Percentiles rank a stretch among this genome's conserved stretches.
Conservation (phyloP, 1,140 invertebrate species). For the Diplogasteroides magnus region DNA sequence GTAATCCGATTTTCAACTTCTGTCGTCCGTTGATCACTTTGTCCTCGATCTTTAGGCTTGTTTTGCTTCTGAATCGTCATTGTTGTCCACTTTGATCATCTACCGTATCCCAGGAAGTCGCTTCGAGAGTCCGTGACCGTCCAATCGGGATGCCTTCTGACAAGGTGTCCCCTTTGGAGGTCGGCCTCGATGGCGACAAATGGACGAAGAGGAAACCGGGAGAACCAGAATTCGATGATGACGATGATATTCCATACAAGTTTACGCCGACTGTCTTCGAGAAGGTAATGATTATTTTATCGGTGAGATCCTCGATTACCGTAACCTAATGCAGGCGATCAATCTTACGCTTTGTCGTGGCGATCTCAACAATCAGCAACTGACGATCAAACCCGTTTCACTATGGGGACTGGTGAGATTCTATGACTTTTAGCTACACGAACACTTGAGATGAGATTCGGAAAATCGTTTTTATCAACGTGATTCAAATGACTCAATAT, state of each 20-base stretch:
- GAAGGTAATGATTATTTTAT: not conserved
- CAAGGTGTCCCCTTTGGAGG: not conserved
- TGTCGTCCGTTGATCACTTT: no score
- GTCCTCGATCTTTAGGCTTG: no score
- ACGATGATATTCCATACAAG: not conserved
- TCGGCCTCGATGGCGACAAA: not conserved
- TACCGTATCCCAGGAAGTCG: no score
- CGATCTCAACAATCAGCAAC: constrained; percentile 42
- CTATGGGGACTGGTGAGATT: constrained; percentile 34
- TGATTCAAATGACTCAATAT: no score
- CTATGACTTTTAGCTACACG: constrained; percentile 18
- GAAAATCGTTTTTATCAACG: constrained; percentile 24
- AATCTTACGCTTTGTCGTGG: no score
- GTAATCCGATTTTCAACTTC: no score
- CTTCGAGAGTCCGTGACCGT: no score
- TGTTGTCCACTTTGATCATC: no score
- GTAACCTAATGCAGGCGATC: not conserved
- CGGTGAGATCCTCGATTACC: not conserved
- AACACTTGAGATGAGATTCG: constrained; percentile 26
- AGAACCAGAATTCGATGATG: not conserved
- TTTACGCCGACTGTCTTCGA: not conserved
- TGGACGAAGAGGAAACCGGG: not conserved
- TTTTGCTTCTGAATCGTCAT: no score
- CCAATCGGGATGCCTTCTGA: no score
- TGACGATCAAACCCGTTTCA: constrained; percentile 37